Conservation (phyloP, 2,113 vertebrate genomes). For the Cygnus buccinator region DNA sequence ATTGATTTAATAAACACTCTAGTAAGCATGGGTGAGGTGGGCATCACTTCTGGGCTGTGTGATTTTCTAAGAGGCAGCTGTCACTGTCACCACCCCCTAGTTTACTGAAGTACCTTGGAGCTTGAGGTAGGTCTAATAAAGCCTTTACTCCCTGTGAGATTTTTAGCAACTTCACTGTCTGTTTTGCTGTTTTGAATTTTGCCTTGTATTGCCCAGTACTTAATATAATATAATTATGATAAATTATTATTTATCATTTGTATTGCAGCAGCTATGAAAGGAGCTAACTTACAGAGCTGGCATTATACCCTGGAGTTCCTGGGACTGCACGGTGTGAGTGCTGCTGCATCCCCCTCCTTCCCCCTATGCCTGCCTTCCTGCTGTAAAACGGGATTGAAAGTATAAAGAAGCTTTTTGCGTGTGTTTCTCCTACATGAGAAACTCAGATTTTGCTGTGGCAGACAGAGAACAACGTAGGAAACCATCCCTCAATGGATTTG, state of each 20-base stretch:
- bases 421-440: not conserved
- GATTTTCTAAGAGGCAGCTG: not conserved
- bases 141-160: not conserved
- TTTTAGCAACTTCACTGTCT: not conserved
- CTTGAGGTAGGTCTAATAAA: not conserved
- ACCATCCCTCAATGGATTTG: not conserved
- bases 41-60: accelerated
- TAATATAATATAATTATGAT: not conserved
- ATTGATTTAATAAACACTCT: not conserved
- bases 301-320: not conserved
- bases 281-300: not conserved
- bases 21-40: not conserved
- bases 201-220: not conserved
- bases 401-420: not conserved
- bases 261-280: not conserved
- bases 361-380: accelerated
- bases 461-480: not conserved
- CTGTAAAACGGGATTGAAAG: not conserved
- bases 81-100: not conserved
- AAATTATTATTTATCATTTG: not conserved
- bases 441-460: not conserved
- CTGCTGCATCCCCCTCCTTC: not conserved
- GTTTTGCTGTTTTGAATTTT: not conserved
- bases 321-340: not conserved
- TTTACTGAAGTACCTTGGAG: not conserved